Conservation (phyloP, 2,797 vertebrate genomes). For the Ibycter americanus region DNA sequence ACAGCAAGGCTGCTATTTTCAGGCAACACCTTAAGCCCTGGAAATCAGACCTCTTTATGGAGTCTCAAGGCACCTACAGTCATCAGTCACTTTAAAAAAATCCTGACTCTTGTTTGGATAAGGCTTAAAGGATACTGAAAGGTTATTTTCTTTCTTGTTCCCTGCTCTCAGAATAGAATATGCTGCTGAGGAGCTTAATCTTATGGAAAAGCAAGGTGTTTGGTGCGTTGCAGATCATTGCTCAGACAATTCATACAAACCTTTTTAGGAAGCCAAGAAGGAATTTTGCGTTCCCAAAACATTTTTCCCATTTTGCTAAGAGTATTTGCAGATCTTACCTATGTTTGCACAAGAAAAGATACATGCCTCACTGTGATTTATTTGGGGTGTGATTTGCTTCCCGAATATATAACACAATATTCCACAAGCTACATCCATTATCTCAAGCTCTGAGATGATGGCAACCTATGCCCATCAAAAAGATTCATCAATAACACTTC, state of each 20-base stretch:
- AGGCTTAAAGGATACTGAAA: constrained; percentile 33
- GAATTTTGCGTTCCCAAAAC: constrained; percentile 47
- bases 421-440: constrained; percentile 33
- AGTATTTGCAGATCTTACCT: constrained; percentile 23
- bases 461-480: background rate
- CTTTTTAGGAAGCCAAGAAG: constrained; percentile 22
- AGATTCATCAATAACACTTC: background rate
- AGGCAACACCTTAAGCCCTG: constrained; percentile 13
- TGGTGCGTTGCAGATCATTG: background rate
- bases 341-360: constrained; percentile 61
- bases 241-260: background rate
- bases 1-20: constrained; percentile 20
- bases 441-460: constrained; percentile 8
- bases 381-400: constrained; percentile 58
- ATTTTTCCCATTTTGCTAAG: background rate
- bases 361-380: constrained; percentile 25
- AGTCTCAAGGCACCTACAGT: constrained; percentile 28
- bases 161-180: background rate
- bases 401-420: constrained; percentile 1
- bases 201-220: background rate
- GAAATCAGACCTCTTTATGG: constrained; percentile 45
- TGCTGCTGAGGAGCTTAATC: background rate
- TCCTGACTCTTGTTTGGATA: constrained; percentile 38
- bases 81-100: constrained; percentile 26
- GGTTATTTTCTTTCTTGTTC: constrained; percentile 32